These are phyloP conservation scores for Ciona savignyi DNA, from an alignment of 23 tunicate genomes.

Conservation along the genomic window DNA sequence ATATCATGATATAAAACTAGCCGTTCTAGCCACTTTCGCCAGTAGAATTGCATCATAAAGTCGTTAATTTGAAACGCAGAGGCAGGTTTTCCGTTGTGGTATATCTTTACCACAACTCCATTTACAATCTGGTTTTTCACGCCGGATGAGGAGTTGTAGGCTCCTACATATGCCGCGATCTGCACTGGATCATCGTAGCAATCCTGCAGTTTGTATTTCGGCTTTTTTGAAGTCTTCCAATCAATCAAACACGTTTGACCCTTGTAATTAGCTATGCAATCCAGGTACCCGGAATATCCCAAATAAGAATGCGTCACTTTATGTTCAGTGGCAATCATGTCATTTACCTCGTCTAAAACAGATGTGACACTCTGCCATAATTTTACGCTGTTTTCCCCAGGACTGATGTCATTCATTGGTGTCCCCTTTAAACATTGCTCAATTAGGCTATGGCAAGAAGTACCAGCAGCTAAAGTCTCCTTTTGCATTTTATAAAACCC, in stretches of 20 bases:
- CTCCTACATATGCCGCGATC: conserved; percentile 80
- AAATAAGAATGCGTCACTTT: conserved; percentile 35
- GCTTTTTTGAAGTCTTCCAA: conserved; percentile 68
- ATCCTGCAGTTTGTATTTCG: conserved; percentile 19
- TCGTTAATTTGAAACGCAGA: conserved; percentile 38
- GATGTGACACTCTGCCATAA: conserved; percentile 60
- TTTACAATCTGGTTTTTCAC: conserved; percentile 14
- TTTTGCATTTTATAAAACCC: conserved; percentile 37
- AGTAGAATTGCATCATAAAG: conserved; percentile 46
- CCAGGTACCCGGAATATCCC: conserved; percentile 50
- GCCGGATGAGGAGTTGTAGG: conserved; percentile 18
- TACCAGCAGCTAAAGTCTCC: conserved; percentile 31
- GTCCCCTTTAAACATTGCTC: conserved; percentile 15
- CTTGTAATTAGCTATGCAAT: conserved; percentile 71
- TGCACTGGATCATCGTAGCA: conserved; percentile 83
- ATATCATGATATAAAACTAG: no score
- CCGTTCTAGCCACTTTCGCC: conserved; percentile 69
- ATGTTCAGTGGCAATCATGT: conserved; percentile 24
- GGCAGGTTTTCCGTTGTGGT: conserved; percentile 67
- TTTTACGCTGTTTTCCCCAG: conserved; percentile 1
- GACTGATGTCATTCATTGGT: conserved; percentile 13
- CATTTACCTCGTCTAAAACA: conserved; percentile 18
- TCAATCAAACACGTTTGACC: conserved; percentile 50
- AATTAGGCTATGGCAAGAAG: conserved; percentile 30
- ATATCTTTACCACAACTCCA: conserved; percentile 70